Evolutionary conservation across 2,113 vertebrate genomes (phyloP), one percentile per base, ranked within the genome.

Genomic region (Misgurnus mizolepis): DNA sequence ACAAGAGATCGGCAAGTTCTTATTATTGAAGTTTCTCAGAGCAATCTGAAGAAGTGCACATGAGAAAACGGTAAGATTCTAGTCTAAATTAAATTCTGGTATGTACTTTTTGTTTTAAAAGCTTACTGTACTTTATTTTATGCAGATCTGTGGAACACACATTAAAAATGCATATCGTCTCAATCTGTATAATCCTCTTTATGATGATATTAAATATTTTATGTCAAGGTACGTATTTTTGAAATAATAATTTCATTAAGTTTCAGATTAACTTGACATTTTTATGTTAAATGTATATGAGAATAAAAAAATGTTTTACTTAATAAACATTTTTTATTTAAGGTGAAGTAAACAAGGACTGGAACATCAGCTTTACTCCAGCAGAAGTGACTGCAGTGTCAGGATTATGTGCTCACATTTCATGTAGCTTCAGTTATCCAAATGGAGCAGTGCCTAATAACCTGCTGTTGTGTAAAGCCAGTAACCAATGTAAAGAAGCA

Each of bases 401-500:
- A 72, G 70, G 70, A 72, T 22, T 22, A 12, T 72, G 70, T 22
- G 53, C 6, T 72, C 53, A 18, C 0, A 43, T 72, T 58, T 58
- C 70, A n/a, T 72, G 70, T 4, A 58, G 9, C 17, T 58, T 58
- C 10, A 58, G 5, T 56, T 18, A 41, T 18, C 53, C 69, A 72
- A 0, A 6, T 0, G 0, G 0, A 12, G 1, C 15, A 2, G n/a
- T 18, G 3, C 50, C 8, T 41, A 2, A 11, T 0, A 34, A 27
- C 0, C 1, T 15, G 4, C 3, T 8, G 22, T 69, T 45, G 67
- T 5, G 34, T 15, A 0, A 6, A 4, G 7, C 12, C 0, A 2
- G 0, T 1, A 1, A 2, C 0, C 0, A 2, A 8, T 27, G 0
- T 50, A 7, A 5, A 14, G 0, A 3, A 56, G 1, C 4, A 5